Evolutionary conservation across 2,113 vertebrate genomes (phyloP).

Genomic region (Burhinus oedicnemus): DNA sequence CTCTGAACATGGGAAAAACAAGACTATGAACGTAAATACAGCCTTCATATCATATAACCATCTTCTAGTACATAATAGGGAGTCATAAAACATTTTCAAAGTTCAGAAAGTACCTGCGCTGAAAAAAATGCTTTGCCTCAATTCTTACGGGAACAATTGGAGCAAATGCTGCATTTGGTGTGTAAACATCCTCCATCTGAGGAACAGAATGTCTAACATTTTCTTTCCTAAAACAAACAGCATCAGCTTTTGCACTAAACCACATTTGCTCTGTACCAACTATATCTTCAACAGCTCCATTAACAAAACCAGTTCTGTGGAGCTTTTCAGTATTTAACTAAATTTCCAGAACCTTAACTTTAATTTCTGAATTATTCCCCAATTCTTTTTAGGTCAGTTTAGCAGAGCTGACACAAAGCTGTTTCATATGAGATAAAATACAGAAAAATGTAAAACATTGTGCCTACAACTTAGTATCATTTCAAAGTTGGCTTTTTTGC

Average conservation of each 20-base stretch:
- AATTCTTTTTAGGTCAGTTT: neutral
- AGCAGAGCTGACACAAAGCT: neutral
- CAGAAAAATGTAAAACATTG: neutral
- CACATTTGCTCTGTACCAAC: neutral
- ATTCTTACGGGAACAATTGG: neutral
- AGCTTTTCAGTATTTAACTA: neutral
- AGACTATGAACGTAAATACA: neutral
- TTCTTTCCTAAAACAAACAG: neutral
- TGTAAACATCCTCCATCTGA: neutral
- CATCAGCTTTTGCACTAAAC: neutral
- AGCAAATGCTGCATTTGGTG: neutral
- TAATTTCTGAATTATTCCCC: neutral
- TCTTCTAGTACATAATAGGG: neutral
- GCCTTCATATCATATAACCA: neutral
- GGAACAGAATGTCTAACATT: neutral
- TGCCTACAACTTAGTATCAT: neutral
- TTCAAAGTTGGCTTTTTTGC: neutral
- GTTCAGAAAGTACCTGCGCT: neutral
- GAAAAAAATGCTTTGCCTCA: constrained; percentile 13
- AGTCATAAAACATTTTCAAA: neutral
- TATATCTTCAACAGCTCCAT: neutral
- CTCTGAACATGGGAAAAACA: neutral
- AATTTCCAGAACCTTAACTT: neutral
- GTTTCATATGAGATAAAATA: neutral
- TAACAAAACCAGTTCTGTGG: neutral